Evolutionary conservation across 2,888 invertebrate genomes (phyloP), one percentile per base, ranked within the genome.

Genomic region (Ormyrus rosae): DNA sequence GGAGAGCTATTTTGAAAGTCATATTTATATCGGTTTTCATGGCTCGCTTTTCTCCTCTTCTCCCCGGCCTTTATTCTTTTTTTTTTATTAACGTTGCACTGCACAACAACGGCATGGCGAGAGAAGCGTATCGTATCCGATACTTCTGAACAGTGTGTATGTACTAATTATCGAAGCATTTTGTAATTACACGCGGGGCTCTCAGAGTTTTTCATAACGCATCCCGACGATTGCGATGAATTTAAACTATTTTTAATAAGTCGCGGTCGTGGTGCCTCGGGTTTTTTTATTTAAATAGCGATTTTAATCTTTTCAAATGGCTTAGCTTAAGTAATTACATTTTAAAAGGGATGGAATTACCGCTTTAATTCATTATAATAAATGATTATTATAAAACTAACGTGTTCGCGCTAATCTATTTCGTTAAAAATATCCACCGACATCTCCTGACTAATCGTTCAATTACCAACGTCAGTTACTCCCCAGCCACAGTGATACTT

Each of bases 1-100:
- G 9, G n/a, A n/a, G 60, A 80, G 82, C 78, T 80, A 56, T 80
- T 80, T 77, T 82, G 69, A 80, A 82, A 82, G 81, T 81, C 79
- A 81, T 81, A 81, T 81, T 76, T 67, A 74, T 79, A 81, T 81
- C 58, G 76, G 79, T 81, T 79, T 78, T 73, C 81, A 71, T 67
- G 60, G 70, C 61, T 78, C 10, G 61, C 69, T 73, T 74, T 65
- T 67, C 74, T 75, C 56, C 56, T 74, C 67, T 71, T 51, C 63
- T 61, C 48, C 13, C 58, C 6, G 8, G 8, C 53, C 34, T 9
- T 11, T 5, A 9, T 34, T 51, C 13, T 53, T 65, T 53, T 8
- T 73, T 74, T 63, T 60, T 53, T 61, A 46, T 61, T 46, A 11
- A 68, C 10, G 50, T 13, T 34, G 34, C 34, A 34, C 19, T 19